Evolutionary conservation across 2,888 invertebrate species (phyloP), one percentile per base, ranked within the genome.

Genomic region (Sinotaia quadrata): DNA sequence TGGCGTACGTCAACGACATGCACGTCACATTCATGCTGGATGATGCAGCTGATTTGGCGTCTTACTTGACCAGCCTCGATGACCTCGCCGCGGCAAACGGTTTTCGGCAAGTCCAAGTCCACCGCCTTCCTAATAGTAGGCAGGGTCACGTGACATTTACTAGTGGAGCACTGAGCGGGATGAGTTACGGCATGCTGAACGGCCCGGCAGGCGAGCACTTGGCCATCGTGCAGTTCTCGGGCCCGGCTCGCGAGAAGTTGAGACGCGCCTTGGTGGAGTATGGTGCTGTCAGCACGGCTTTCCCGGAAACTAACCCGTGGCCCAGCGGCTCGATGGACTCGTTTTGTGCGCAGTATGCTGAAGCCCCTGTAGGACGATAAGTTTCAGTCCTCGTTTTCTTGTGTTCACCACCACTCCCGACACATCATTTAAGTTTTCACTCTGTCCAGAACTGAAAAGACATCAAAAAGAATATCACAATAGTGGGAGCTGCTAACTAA

Each of bases 241-340:
- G 62, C 24, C 33, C 31, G 27, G 41, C 62, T 24, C 34, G 51
- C 31, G 62, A 62, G 41, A 49, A 24, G 62, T 51, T 62, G 51
- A 62, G 27, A 51, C 34, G 51, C 51, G 62, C 62, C 18, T 36
- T 62, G n/a, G 24, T 62, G 15, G 51, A 51, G 31, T 62, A 62
- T 34, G 51, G 51, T 18, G 49, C 62, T n/a, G 62, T 62, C 34
- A 62, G 62, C 36, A 51, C 62, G 34, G 62, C 49, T 4, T 62
- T 62, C 49, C 49, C 49, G 21, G 62, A 62, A n/a, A 62, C 62
- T 34, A 62, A 62, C 51, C 62, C 62, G n/a, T 34, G 62, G 51
- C 10, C 18, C 21, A 49, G 29, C 21, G 51, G 36, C 8, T 33
- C 44, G 24, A 51, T 51, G 49, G 62, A 49, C 7, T 31, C 49